phyloP scores from a whole-genome alignment of 2,888 invertebrate species.

The Bunonema sp. region DNA sequence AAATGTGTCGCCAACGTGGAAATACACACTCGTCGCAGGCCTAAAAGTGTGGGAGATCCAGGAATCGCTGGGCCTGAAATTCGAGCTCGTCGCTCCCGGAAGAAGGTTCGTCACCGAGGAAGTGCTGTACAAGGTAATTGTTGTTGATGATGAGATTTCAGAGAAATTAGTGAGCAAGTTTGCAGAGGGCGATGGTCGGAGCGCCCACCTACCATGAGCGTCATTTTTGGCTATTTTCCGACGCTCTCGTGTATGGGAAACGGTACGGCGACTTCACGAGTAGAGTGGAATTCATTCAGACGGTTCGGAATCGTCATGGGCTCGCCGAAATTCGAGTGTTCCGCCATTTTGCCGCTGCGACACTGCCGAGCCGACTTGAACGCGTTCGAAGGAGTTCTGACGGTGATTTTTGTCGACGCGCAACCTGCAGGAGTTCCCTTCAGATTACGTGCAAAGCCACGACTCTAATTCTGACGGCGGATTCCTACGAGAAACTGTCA shows the following conservation, averaged over 20 bases:
- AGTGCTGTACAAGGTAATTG: slow-evolving; percentile 9
- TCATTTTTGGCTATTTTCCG: slow-evolving; percentile 15
- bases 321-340: slow-evolving; percentile 11
- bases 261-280: slow-evolving; percentile 4
- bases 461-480: slow-evolving; percentile 9
- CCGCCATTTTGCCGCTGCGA: slow-evolving; percentile 10
- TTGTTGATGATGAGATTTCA: slow-evolving; percentile 3
- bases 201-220: slow-evolving; percentile 10
- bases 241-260: slow-evolving; percentile 15
- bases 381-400: slow-evolving; percentile 8
- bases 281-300: background rate
- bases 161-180: slow-evolving; percentile 10
- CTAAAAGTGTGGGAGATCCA: slow-evolving; percentile 11
- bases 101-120: slow-evolving; percentile 13
- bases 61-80: slow-evolving; percentile 5
- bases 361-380: slow-evolving; percentile 9
- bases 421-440: too few relatives aligned
- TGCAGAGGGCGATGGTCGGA: too few relatives aligned
- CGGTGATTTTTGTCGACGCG: too few relatives aligned
- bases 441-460: slow-evolving; percentile 6
- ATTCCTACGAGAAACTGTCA: slow-evolving; percentile 5
- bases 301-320: slow-evolving; percentile 4
- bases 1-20: too few relatives aligned
- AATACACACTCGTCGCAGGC: too few relatives aligned
- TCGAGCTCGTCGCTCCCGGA: slow-evolving; percentile 13